Base-by-base conservation (phyloP, 2,888 invertebrate species). In the Caenorhabditis zanzibari region DNA sequence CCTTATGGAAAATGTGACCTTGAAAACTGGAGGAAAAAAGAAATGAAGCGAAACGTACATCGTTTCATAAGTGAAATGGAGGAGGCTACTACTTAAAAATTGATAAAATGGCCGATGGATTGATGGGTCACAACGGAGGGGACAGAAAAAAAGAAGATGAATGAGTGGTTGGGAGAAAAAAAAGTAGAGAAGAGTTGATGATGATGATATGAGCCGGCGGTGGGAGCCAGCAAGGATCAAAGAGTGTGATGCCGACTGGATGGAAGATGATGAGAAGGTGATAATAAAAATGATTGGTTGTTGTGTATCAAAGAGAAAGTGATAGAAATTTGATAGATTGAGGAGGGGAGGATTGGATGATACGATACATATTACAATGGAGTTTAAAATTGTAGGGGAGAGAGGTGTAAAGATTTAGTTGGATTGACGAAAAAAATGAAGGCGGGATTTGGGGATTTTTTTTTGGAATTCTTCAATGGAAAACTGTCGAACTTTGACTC, bases 71-170 rank as follows among this genome's bases (percentile, higher is more conserved):
- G 75, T 56, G 66, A 44, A 24, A 44, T 9, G 58, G 44, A 41
- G 24, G 47, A 19, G 49, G 59, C 19, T 41, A 61, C 61, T 77
- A 77, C 76, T 77, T 77, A 77, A 77, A 77, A 77, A 77, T 77
- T 77, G 76, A 77, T 77, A 77, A 77, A 77, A 77, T 77, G 76
- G 10, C n/a, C 74, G 76, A 76, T 76, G 68, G 76, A 76, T 76
- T 76, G 76, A 76, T 76, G 76, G 68, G 76, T 61, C 61, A 41
- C 14, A 38, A 47, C 52, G 3, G 38, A 47, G 47, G 47, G 44
- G 54, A 47, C 47, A 47, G 47, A 47, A 47, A 19, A 63, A 61
- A 75, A 61, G 35, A 68, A 77, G 76, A 77, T 69, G 76, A 69
- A 77, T 77, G 76, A 77, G 76, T 58, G 76, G 66, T 76, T 59